Conservation (phyloP, 1,140 invertebrate genomes). For the Lanistes nyassanus region DNA sequence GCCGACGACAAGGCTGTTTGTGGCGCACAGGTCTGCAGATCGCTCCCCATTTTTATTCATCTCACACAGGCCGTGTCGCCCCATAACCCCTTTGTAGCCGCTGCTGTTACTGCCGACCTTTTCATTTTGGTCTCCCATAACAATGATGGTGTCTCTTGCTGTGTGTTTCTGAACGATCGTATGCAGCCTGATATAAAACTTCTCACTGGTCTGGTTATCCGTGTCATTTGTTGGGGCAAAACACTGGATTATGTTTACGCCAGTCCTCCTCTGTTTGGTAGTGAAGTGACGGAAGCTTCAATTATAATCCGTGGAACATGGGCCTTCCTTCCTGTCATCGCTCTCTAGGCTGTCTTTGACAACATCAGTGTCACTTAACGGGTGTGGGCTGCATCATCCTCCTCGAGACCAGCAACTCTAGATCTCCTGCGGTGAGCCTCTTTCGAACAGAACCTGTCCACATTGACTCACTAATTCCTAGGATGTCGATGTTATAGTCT, state of each 20-base stretch:
- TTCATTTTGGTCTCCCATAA: conserved; percentile 24
- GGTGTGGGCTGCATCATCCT: conserved; percentile 30
- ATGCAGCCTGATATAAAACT: conserved; percentile 28
- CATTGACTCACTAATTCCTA: too few species aligned
- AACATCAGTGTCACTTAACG: conserved; percentile 34
- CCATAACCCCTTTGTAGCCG: conserved; percentile 7
- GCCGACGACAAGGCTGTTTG: conserved; percentile 36
- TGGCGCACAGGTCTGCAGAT: conserved; percentile 28
- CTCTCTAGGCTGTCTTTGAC: conserved; percentile 23
- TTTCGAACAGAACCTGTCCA: conserved; percentile 20
- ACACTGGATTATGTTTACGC: conserved; percentile 29
- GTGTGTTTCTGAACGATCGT: conserved; percentile 11
- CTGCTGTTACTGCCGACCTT: conserved; percentile 6
- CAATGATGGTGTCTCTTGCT: conserved; percentile 25
- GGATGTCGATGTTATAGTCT: conserved; percentile 19
- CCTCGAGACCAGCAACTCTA: conserved; percentile 30
- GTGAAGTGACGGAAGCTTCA: conserved; percentile 33
- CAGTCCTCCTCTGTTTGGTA: conserved; percentile 30
- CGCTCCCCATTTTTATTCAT: conserved; percentile 35
- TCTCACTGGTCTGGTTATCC: conserved; percentile 21
- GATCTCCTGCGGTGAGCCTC: conserved; percentile 22
- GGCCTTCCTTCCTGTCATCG: conserved; percentile 33
- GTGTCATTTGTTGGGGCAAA: conserved; percentile 34
- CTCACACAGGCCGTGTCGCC: too few species aligned
- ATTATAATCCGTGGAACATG: conserved; percentile 29